Base-by-base conservation (phyloP, 2,888 invertebrate genomes). In the Atherix ibis region DNA sequence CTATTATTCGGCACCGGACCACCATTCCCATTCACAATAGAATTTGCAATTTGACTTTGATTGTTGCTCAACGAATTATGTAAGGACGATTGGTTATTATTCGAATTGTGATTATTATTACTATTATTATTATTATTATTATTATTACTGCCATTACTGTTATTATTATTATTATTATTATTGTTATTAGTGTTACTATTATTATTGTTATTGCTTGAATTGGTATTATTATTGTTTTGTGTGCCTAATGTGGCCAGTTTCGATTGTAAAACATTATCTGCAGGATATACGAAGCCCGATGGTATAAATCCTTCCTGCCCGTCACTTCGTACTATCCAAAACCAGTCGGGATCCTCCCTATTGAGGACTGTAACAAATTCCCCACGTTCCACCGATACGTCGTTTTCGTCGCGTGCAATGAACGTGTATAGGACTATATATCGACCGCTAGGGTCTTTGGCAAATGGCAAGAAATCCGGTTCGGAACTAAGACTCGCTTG, bases 261-360 rank as follows among this genome's bases (percentile, higher is more conserved):
- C 3, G 48, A 45, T 58, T 73, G 73, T 45, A 74, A 65, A 46
- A 83, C 82, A 65, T 76, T 77, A 66, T 67, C 83, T 13, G 83
- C 87, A 1, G 91, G 91, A 64, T 89, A 92, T 1, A 92, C 87
- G 52, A 91, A 92, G 16, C 87, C 87, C 5, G 87, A 83, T 1
- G 94, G 94, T 33, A 94, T 91, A 57, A 94, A 94, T 2, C 94
- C 94, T 60, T 94, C 92, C 48, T 87, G 85, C 0, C 87, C 88
- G 52, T 92, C 88, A 45, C 82, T 82, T 45, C 89, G 70, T 25
- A 88, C 78, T 34, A 94, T 85, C 92, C 92, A 94, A 58, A 82
- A 92, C 94, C 94, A 94, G 58, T 92, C 91, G 0, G 87, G 82
- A 62, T 94, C 92, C 56, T 92, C 92, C 50, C 85, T 71, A 61